phyloP scores from a whole-genome alignment of 2,797 vertebrate species.

The Balearica regulorum region DNA sequence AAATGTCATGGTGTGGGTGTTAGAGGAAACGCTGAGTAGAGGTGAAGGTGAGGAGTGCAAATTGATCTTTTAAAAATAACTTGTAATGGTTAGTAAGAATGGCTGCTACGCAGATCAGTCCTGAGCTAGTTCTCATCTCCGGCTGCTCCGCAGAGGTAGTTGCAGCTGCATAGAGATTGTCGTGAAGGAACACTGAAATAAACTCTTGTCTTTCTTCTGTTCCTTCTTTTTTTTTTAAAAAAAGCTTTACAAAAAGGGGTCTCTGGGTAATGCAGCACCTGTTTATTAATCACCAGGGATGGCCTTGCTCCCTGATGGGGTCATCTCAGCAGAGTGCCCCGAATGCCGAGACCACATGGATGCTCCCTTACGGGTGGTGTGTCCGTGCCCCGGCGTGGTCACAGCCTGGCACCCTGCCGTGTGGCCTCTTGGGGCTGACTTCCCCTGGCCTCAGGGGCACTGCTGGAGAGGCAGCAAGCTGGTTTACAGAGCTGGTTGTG shows the following conservation, averaged over 20 bases:
- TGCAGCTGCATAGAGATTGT: not conserved
- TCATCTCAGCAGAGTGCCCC: not conserved
- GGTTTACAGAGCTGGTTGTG: too few species aligned
- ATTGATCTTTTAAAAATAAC: not conserved
- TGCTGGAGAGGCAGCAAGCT: not conserved
- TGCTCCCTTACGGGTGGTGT: not conserved
- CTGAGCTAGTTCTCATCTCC: not conserved
- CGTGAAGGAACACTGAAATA: not conserved
- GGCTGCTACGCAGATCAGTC: not conserved
- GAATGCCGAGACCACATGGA: accelerated
- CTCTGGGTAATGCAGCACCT: not conserved
- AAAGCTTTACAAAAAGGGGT: not conserved
- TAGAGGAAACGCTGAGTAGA: not conserved
- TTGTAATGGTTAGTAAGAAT: not conserved
- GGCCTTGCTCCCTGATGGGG: not conserved
- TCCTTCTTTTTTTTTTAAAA: not conserved
- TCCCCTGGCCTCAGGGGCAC: not conserved
- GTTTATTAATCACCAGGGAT: not conserved
- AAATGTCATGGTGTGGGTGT: not conserved
- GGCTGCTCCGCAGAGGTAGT: too few species aligned
- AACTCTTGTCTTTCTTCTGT: not conserved
- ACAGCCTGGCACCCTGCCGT: accelerated
- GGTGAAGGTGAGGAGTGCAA: not conserved
- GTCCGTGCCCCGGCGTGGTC: not conserved
- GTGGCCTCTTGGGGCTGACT: not conserved